phyloP scores from a whole-genome alignment of 2,888 invertebrate genomes.

The Mimas tiliae region DNA sequence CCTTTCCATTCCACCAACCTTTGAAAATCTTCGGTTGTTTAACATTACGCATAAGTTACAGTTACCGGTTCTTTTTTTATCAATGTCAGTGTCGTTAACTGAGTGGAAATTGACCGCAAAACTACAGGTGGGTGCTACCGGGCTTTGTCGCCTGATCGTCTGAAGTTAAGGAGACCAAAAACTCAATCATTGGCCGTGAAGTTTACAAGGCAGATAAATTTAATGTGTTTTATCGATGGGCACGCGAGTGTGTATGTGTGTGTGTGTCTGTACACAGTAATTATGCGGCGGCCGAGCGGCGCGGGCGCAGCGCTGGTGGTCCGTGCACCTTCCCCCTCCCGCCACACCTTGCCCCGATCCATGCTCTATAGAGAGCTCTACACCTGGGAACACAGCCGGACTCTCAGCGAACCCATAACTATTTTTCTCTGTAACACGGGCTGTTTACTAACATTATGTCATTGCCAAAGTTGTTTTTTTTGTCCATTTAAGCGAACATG shows the following conservation, averaged over 20 bases:
- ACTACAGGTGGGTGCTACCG: conserved; percentile 68
- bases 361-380: conserved; percentile 62
- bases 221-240: conserved; percentile 77
- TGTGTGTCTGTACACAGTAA: conserved; percentile 77
- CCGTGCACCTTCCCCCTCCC: conserved; percentile 53
- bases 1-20: conserved; percentile 40
- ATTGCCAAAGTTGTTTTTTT: conserved; percentile 23
- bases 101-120: conserved; percentile 52
- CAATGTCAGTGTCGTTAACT: not conserved
- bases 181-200: conserved; percentile 76
- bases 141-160: conserved; percentile 42
- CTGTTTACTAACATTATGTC: conserved; percentile 52
- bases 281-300: conserved; percentile 78
- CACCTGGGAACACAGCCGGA: conserved; percentile 73
- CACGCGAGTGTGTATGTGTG: conserved; percentile 50
- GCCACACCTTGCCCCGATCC: conserved; percentile 39
- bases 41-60: not conserved
- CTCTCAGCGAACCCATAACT: conserved; percentile 57
- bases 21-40: not conserved
- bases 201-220: conserved; percentile 81
- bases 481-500: conserved; percentile 15
- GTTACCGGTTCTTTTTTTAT: not conserved
- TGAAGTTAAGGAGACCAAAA: conserved; percentile 56
- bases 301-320: conserved; percentile 82
- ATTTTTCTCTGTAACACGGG: conserved; percentile 53